phyloP scores from a whole-genome alignment of 2,113 vertebrate species.

The Rhinolophus sinicus region DNA sequence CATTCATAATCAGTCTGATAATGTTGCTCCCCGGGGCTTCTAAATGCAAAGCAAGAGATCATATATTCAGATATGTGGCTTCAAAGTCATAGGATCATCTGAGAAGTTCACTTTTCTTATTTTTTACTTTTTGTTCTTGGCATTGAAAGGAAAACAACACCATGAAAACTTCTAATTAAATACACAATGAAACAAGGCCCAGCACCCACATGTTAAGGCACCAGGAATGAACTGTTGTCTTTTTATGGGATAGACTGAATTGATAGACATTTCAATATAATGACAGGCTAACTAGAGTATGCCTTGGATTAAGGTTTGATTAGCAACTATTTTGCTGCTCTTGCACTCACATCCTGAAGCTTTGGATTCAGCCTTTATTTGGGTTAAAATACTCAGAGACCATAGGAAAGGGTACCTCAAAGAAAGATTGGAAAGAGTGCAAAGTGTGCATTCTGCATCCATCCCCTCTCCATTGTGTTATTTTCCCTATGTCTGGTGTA shows the following conservation, averaged over 20 bases:
- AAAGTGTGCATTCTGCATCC: background rate
- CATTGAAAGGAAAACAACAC: conserved; percentile 64
- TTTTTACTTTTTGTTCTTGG: conserved; percentile 66
- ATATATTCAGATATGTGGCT: conserved; percentile 63
- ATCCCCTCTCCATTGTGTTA: background rate
- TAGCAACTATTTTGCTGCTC: conserved; percentile 38
- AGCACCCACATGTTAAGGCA: background rate
- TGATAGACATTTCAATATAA: conserved; percentile 59
- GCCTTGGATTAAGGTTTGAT: conserved; percentile 58
- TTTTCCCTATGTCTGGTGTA: background rate
- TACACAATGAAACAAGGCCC: conserved; percentile 58
- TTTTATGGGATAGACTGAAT: conserved; percentile 19
- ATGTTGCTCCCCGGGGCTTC: conserved; percentile 66
- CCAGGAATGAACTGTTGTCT: conserved; percentile 27
- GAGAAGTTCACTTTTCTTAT: conserved; percentile 60
- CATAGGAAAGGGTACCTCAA: background rate
- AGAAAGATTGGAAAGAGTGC: background rate
- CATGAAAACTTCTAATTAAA: conserved; percentile 64
- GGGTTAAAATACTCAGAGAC: conserved; percentile 30
- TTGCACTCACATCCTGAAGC: background rate
- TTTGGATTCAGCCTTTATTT: conserved; percentile 4
- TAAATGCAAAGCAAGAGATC: conserved; percentile 68
- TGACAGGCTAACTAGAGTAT: conserved; percentile 9
- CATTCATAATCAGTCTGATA: conserved; percentile 75
- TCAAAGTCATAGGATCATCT: conserved; percentile 68